These are phyloP conservation scores for Buphagus erythrorhynchus DNA, from an alignment of 2,797 vertebrate genomes.

Conservation along the genomic window DNA sequence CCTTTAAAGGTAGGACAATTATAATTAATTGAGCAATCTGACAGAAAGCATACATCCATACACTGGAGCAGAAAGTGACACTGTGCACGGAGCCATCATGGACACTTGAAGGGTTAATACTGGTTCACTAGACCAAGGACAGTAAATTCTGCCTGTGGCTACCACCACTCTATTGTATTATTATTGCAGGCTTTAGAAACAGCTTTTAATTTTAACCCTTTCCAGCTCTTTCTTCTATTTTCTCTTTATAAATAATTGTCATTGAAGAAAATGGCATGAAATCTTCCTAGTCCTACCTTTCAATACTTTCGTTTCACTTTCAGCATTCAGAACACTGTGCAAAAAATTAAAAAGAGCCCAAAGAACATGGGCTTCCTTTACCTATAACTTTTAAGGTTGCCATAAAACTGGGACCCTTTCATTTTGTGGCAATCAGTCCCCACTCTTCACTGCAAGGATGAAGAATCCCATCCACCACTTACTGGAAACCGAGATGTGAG, in stretches of 20 bases:
- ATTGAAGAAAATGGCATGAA: neutral
- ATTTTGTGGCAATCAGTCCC: neutral
- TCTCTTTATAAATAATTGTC: neutral
- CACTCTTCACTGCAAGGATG: neutral
- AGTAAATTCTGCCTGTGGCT: conserved; percentile 70
- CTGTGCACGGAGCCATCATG: conserved; percentile 45
- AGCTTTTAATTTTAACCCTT: conserved; percentile 69
- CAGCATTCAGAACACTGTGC: neutral
- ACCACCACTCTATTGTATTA: conserved; percentile 65
- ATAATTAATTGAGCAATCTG: conserved; percentile 76
- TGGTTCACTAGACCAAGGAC: conserved; percentile 68
- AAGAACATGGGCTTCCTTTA: neutral
- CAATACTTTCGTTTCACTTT: neutral
- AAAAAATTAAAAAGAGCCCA: neutral
- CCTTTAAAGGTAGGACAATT: conserved; percentile 73
- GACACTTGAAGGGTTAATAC: conserved; percentile 70
- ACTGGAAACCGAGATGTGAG: neutral
- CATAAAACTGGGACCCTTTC: neutral
- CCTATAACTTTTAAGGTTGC: neutral
- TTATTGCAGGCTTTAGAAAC: conserved; percentile 64
- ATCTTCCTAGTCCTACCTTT: neutral
- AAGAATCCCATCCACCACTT: neutral
- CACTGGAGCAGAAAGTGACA: conserved; percentile 41
- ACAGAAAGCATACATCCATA: conserved; percentile 63
- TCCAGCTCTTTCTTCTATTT: neutral